Percentiles rank a stretch among this genome's conserved stretches.
phyloP scores from a whole-genome alignment of 2,797 vertebrate genomes.

The Carapus acus region DNA sequence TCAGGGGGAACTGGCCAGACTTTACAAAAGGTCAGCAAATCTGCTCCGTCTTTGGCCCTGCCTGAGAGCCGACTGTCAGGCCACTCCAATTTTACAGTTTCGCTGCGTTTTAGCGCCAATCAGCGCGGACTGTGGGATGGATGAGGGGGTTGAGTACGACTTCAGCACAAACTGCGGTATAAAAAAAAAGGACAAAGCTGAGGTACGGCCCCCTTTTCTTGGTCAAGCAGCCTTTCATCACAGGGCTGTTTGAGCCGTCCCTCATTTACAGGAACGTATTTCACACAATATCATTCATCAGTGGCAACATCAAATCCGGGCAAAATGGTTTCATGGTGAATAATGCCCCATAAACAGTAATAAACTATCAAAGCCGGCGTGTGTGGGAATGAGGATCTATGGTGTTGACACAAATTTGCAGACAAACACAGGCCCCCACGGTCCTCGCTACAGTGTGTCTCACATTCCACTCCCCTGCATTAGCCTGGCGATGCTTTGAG shows the following conservation, averaged over 20 bases:
- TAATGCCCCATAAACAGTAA: neutral
- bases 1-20: slow-evolving; percentile 41
- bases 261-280: slow-evolving; percentile 1
- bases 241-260: slow-evolving; percentile 3
- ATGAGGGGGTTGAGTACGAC: neutral
- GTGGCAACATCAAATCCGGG: slow-evolving; percentile 6
- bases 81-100: slow-evolving; percentile 40
- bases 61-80: slow-evolving; percentile 40
- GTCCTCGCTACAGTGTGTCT: slow-evolving; percentile 73
- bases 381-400: slow-evolving; percentile 11
- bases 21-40: slow-evolving; percentile 56
- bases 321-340: neutral
- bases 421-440: slow-evolving; percentile 72
- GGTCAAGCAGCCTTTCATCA: slow-evolving; percentile 33
- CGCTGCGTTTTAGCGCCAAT: slow-evolving; percentile 47
- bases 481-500: slow-evolving; percentile 85
- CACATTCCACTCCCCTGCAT: slow-evolving; percentile 88
- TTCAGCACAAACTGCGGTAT: slow-evolving; percentile 35
- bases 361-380: slow-evolving; percentile 8
- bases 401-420: slow-evolving; percentile 47
- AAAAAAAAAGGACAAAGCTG: slow-evolving; percentile 29
- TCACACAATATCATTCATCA: slow-evolving; percentile 15
- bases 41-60: slow-evolving; percentile 37
- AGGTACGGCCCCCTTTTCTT: slow-evolving; percentile 29
- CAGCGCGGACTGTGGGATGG: slow-evolving; percentile 26